Evolutionary conservation across 1,140 invertebrate genomes (phyloP), one percentile per base, ranked within the genome.

Genomic region (Callitettix versicolor): DNA sequence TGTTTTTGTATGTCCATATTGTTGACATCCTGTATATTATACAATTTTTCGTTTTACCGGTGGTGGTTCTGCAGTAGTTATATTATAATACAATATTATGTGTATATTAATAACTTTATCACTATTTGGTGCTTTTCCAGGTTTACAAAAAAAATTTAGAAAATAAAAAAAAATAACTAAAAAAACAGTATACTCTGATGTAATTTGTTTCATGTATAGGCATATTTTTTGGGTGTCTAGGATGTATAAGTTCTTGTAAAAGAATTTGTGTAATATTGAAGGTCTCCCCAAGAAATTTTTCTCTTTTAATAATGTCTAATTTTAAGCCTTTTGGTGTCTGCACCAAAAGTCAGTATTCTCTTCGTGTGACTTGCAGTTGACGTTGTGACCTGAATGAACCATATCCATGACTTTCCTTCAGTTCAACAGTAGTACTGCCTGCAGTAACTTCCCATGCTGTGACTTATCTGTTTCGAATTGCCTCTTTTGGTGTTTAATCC

Each of bases 341-440:
- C 1, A 72, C 43, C 20, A 60, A 59, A 60, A 71, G 69, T 40
- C 71, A 62, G 56, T 69, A 70, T 56, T 64, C 68, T 11, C 60
- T 46, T 48, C 64, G 36, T 15, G 60, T 57, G 3, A 65, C 68
- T 0, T 71, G 55, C 22, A 61, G 62, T n/a, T 73, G 46, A 46
- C 73, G 69, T 18, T 66, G 68, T 53, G 69, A 67, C 20, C 70
- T 54, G 59, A 72, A 69, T 55, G 64, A 68, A 56, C 65, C 72
- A 58, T 69, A 70, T 18, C 58, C n/a, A 57, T 70, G 65, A 22
- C 49, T 64, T 57, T 53, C 56, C 41, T 67, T 69, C 30, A 73
- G 48, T 58, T 63, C 6, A 61, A 33, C n/a, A 40, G 17, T 11
- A 11, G 58, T 40, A 11, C 18, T 20, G 36, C 5, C 20, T 38